These are phyloP conservation scores for Sclerurus mexicanus DNA, from an alignment of 2,113 vertebrate genomes.

Conservation along the genomic window DNA sequence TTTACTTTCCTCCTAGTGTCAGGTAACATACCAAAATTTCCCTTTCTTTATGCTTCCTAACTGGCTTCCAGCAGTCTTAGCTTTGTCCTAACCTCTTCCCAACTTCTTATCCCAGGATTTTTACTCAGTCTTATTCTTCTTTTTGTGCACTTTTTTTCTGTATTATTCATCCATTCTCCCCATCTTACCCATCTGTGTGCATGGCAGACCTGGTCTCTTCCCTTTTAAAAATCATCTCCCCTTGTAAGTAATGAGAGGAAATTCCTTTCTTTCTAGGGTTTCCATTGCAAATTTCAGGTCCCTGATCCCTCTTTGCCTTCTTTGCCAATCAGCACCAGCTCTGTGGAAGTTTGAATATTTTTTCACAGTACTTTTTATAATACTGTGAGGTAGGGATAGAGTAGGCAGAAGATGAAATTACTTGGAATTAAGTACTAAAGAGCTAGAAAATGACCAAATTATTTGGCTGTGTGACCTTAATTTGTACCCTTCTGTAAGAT, in stretches of 20 bases:
- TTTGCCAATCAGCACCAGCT: background rate
- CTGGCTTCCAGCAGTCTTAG: background rate
- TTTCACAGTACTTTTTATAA: background rate
- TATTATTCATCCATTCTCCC: background rate
- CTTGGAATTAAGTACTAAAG: background rate
- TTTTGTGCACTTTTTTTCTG: background rate
- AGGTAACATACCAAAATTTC: background rate
- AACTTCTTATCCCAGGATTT: background rate
- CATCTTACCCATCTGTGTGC: background rate
- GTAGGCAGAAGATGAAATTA: background rate
- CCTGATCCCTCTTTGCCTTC: background rate
- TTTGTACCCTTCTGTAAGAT: background rate
- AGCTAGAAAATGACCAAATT: background rate
- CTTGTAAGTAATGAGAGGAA: rapidly evolving
- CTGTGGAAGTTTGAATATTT: background rate
- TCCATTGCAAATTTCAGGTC: background rate
- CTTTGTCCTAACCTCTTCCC: background rate
- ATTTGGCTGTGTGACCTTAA: background rate
- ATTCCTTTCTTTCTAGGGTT: background rate
- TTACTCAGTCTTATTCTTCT: background rate
- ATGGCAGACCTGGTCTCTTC: background rate
- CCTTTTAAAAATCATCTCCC: background rate
- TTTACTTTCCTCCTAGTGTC: background rate
- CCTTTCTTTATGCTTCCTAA: background rate
- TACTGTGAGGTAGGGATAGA: background rate